Base-by-base conservation (phyloP, 1,140 invertebrate genomes). In the Dufourea novaeangliae region DNA sequence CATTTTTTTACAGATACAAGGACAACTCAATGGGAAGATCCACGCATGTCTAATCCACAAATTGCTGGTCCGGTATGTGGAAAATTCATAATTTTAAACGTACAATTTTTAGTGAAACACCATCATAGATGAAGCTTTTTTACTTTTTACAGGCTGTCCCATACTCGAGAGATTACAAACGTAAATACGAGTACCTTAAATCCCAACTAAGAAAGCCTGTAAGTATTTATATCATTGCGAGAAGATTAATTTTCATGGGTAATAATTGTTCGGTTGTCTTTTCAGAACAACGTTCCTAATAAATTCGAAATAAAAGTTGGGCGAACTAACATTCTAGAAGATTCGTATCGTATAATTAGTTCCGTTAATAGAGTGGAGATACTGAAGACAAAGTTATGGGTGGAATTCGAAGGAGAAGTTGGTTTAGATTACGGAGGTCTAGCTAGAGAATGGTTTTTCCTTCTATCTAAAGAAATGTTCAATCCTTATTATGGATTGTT, bases 401-500 rank as follows among this genome's bases (percentile, higher is more conserved):
- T 99, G 46, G 98, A 99, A 93, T 99, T 99, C 93, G 98, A 99
- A 90, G 97, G 97, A 25, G 98, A 99, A 94, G 96, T 98, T 71
- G 98, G 98, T 4, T 93, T 99, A 41, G 99, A 99, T 94, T 99
- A 99, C 92, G 98, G 99, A 78, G 99, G 99, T 69, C 94, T 99
- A 59, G 97, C 97, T 22, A 94, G 98, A 80, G 98, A 99, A 94
- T 99, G 98, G 98, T 99, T 99, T 94, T 99, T 99, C 93, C 94
- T 99, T 37, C 93, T 99, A 34, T 99, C 98, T 0, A 99, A 99
- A 93, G 98, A 99, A 94, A 99, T 99, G 98, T 99, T 99, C 92
- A 99, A 99, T 94, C 98, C 98, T 1, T 99, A 99, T 90, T 99
- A 99, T 92, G 98, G 98, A 0, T 94, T 99, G 22, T 99, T 99